Percentiles rank a stretch among this genome's conserved stretches.
Evolutionary conservation across 2,113 vertebrate genomes (phyloP).

Genomic region (Pitta sordida): DNA sequence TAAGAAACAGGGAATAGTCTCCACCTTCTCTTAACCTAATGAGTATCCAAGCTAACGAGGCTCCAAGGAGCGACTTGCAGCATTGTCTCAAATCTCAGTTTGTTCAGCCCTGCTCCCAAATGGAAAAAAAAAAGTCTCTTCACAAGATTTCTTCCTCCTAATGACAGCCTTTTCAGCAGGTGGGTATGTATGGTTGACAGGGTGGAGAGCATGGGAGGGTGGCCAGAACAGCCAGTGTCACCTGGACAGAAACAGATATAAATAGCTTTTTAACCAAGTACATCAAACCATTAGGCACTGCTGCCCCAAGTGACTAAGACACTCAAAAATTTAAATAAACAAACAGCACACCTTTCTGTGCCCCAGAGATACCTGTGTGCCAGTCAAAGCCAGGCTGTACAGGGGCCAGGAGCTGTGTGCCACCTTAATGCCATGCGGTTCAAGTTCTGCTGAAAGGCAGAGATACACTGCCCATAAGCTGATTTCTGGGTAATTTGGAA

Average conservation of each 20-base stretch:
- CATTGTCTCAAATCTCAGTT: background rate
- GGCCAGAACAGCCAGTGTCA: background rate
- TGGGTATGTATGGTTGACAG: accelerated
- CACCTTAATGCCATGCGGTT: background rate
- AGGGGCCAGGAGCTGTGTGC: background rate
- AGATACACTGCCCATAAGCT: accelerated
- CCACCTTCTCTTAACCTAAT: background rate
- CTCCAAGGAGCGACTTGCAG: background rate
- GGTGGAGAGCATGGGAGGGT: accelerated
- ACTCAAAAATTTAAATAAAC: background rate
- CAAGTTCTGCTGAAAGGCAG: background rate
- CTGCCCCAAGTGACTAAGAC: background rate
- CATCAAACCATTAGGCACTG: background rate
- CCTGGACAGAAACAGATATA: background rate
- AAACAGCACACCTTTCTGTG: background rate
- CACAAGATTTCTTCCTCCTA: background rate
- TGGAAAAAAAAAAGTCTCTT: background rate
- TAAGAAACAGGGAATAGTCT: background rate
- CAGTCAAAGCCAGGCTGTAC: background rate
- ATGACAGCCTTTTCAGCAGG: background rate
- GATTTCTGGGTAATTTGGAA: background rate
- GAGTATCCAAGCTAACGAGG: background rate
- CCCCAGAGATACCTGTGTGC: background rate
- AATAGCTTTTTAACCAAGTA: background rate
- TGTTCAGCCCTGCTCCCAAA: background rate